A percentile compares a stretch with the other conserved stretches of the same genome.
Conservation (phyloP, 2,113 vertebrate species). For the Amazona vittata region DNA sequence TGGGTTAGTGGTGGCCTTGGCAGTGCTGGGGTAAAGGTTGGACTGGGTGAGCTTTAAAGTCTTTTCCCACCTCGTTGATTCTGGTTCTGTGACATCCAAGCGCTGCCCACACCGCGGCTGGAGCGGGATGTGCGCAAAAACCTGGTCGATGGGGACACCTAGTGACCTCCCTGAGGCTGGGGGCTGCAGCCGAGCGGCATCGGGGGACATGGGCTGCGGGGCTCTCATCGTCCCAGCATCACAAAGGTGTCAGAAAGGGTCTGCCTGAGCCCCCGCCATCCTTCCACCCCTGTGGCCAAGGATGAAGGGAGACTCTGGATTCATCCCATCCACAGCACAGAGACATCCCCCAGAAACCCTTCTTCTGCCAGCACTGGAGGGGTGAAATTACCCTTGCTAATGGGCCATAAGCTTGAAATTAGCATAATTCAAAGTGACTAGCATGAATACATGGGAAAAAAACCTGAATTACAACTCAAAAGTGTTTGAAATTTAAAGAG, state of each 20-base stretch:
- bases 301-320: background rate
- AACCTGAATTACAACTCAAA: background rate
- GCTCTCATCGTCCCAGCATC: background rate
- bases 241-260: background rate
- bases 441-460: background rate
- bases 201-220: background rate
- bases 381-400: slow-evolving; percentile 17
- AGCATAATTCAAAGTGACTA: slow-evolving; percentile 46
- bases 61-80: background rate
- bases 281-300: background rate
- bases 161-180: background rate
- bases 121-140: background rate
- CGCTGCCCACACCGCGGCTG: background rate
- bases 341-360: background rate
- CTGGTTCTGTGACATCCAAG: background rate
- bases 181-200: background rate
- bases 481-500: slow-evolving; percentile 21
- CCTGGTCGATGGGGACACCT: slow-evolving; percentile 39
- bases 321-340: background rate
- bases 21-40: too few species aligned
- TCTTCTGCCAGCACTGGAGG: background rate
- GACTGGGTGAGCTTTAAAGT: background rate
- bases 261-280: background rate
- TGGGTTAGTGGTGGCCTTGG: too few species aligned
- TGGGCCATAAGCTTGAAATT: background rate